phyloP scores from a whole-genome alignment of 1,140 invertebrate species.

The Drosophila biarmipes region DNA sequence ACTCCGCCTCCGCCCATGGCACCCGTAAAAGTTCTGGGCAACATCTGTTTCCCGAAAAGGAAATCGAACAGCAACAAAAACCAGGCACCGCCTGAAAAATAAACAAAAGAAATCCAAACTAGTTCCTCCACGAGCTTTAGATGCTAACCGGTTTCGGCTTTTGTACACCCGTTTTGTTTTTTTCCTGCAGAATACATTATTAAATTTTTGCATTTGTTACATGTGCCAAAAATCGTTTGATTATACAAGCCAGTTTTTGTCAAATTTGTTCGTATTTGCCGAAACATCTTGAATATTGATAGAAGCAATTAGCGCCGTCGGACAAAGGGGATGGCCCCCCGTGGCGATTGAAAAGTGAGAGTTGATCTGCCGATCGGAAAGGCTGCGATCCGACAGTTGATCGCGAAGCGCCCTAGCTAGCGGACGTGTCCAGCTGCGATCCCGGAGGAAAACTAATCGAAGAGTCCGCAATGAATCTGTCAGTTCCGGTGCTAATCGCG shows the following conservation, averaged over 20 bases:
- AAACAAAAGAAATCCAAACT: conserved; percentile 67
- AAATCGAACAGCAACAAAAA: conserved; percentile 53
- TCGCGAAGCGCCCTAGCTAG: conserved; percentile 35
- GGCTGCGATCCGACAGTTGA: conserved; percentile 59
- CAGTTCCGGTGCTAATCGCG: conserved; percentile 57
- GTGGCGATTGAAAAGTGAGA: conserved; percentile 71
- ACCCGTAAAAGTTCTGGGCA: conserved; percentile 61
- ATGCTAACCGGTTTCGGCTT: conserved; percentile 67
- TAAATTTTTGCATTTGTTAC: conserved; percentile 55
- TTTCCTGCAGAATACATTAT: conserved; percentile 47
- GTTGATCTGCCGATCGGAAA: conserved; percentile 46
- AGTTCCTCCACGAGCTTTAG: conserved; percentile 69
- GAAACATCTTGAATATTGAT: conserved; percentile 71
- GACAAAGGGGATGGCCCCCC: conserved; percentile 48
- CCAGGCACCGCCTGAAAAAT: conserved; percentile 39
- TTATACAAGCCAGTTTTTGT: conserved; percentile 29
- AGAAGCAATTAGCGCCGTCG: conserved; percentile 47
- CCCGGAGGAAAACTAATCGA: conserved; percentile 6
- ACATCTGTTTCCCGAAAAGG: conserved; percentile 79
- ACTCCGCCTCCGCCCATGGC: conserved; percentile 19
- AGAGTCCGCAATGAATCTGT: conserved; percentile 58
- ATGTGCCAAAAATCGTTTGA: conserved; percentile 67
- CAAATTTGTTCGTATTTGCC: conserved; percentile 12
- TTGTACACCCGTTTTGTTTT: conserved; percentile 70
- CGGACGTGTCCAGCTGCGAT: conserved; percentile 56